Percentiles rank a stretch among this genome's conserved stretches.
phyloP scores from a whole-genome alignment of 2,113 vertebrate species.

The Craseonycteris thonglongyai region DNA sequence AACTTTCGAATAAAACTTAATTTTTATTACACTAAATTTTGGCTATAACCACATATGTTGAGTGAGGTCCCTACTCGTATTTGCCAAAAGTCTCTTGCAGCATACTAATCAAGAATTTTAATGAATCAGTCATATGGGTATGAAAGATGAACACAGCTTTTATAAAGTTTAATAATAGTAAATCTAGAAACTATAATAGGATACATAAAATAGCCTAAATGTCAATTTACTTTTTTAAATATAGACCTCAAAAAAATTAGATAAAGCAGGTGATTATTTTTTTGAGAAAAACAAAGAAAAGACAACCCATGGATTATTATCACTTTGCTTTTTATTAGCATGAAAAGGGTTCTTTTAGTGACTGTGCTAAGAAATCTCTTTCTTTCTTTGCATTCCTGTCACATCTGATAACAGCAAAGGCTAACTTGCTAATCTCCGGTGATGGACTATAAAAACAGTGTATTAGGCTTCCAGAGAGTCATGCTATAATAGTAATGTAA shows the following conservation, averaged over 20 bases:
- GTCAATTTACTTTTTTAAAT: not conserved
- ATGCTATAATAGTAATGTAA: not conserved
- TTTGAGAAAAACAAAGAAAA: not conserved
- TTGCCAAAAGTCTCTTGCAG: not conserved
- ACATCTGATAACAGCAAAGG: not conserved
- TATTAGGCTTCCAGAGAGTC: not conserved
- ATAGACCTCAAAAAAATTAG: not conserved
- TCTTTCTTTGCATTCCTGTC: slow-evolving; percentile 24
- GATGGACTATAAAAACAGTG: not conserved
- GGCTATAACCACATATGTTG: not conserved
- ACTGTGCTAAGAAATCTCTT: slow-evolving; percentile 1
- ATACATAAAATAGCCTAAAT: not conserved
- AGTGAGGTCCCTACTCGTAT: not conserved
- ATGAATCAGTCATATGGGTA: not conserved
- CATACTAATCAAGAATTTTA: not conserved
- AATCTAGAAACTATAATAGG: not conserved
- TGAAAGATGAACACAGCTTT: not conserved
- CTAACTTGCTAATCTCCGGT: not conserved
- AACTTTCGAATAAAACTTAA: not conserved
- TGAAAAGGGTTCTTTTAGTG: not conserved
- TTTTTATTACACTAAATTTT: not conserved
- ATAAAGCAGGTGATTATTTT: not conserved
- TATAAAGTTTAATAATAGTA: not conserved
- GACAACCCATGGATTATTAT: not conserved
- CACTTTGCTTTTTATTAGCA: not conserved